phyloP scores from a whole-genome alignment of 2,797 vertebrate species.

The Forpus xanthops region DNA sequence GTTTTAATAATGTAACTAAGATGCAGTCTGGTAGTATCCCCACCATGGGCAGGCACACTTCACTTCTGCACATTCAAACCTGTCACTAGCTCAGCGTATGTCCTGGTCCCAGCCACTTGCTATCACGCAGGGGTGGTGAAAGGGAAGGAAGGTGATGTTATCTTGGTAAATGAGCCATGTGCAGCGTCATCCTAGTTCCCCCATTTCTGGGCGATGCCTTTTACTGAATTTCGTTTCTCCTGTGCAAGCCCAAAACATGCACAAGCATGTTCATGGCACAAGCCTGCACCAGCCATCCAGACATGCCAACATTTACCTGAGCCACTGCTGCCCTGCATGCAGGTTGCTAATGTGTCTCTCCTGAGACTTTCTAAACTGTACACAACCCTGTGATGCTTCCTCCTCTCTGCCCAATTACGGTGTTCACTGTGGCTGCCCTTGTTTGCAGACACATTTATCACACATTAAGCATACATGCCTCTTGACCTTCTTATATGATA shows the following conservation, averaged over 20 bases:
- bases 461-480: not conserved
- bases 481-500: not conserved
- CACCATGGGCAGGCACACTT: not conserved
- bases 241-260: not conserved
- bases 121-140: rapidly evolving
- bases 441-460: not conserved
- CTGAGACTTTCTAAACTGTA: not conserved
- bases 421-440: not conserved
- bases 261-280: rapidly evolving
- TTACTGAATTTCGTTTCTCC: not conserved
- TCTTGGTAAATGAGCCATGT: not conserved
- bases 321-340: not conserved
- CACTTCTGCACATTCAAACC: not conserved
- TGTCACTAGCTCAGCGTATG: rapidly evolving
- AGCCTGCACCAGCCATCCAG: not conserved
- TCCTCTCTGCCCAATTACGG: not conserved
- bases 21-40: not conserved
- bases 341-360: not conserved
- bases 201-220: not conserved
- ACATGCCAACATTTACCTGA: not conserved
- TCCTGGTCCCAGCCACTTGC: not conserved
- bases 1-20: not conserved
- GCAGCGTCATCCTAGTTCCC: not conserved
- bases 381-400: not conserved
- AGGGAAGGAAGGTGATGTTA: not conserved